Percentiles rank a stretch among this genome's conserved stretches.
Evolutionary conservation across 2,113 vertebrate genomes (phyloP).

Genomic region (Toxotes chatareus): DNA sequence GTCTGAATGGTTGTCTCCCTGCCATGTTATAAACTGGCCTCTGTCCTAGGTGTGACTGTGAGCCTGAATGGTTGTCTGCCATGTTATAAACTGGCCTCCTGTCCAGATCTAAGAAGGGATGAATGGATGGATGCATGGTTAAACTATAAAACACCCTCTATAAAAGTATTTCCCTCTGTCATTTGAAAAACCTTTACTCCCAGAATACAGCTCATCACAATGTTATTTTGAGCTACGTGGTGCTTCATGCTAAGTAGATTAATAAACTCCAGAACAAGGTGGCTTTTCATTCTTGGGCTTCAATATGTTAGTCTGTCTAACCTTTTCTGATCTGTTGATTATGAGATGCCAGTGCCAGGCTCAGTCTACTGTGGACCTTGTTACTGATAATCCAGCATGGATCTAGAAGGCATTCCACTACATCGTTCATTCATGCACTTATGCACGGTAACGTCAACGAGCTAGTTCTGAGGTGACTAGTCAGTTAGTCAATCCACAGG

Average conservation of each 20-base stretch:
- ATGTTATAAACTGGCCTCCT: too few relatives aligned
- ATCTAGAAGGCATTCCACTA: background rate
- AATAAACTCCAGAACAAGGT: background rate
- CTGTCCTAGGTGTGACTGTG: too few relatives aligned
- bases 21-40: too few relatives aligned
- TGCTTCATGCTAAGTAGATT: conserved; percentile 2
- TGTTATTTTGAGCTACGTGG: background rate
- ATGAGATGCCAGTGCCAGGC: background rate
- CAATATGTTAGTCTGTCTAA: background rate
- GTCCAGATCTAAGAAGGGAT: background rate
- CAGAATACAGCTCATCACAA: background rate
- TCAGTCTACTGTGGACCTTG: background rate
- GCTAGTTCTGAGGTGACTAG: background rate
- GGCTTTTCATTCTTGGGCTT: conserved; percentile 16
- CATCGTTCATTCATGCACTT: background rate
- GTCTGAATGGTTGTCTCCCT: too few relatives aligned
- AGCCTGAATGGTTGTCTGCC: too few relatives aligned
- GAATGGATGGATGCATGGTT: background rate
- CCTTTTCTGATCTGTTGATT: conserved; percentile 20
- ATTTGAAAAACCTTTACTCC: background rate
- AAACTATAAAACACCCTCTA: background rate
- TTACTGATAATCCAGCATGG: conserved; percentile 13
- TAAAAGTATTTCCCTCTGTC: background rate
- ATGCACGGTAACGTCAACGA: background rate
- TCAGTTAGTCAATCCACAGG: background rate